Base-by-base conservation (phyloP, 2,888 invertebrate genomes). In the Dusona sp. region DNA sequence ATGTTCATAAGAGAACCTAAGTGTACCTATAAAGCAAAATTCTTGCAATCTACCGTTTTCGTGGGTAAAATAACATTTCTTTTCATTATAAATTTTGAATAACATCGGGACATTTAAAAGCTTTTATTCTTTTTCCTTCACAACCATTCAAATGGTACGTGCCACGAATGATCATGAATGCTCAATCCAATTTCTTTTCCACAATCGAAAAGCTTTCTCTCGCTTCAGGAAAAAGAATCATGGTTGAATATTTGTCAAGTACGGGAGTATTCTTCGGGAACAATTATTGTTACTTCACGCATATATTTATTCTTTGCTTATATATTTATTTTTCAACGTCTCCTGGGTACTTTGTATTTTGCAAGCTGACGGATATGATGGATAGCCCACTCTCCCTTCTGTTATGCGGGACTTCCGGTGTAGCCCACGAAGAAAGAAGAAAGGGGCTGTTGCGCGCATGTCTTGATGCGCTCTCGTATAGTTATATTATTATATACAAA, bases 311-410 rank as follows among this genome's bases (percentile, higher is more conserved):
- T 72, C 57, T 73, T 80, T 48, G 57, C 70, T 38, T 78, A 29
- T 61, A 29, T 29, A 72, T 83, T 86, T 80, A 86, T 83, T 86
- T 80, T 80, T 77, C 79, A 83, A 73, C 79, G 77, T 86, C 83
- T 78, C 72, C 38, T 42, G 77, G 79, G 72, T 83, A 83, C 83
- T 83, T 86, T 86, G 86, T 80, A 77, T 79, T 86, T 86, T 83
- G 70, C 83, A 83, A 83, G 65, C 79, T 86, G 86, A 86, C 83
- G 80, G 77, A 77, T 80, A 86, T 86, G 86, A 86, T 83, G 86
- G 86, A 86, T 86, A 57, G 86, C 67, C 83, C 65, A 86, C 83
- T 77, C 79, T 79, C 77, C 68, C 25, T 45, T 57, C 48, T 75
- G 25, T 70, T 73, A 67, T 79, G 65, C 38, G 77, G 67, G 42